Evolutionary conservation across 2,888 invertebrate genomes (phyloP), one percentile per base, ranked within the genome.

Genomic region (Himalopsyche kuldschensis): DNA sequence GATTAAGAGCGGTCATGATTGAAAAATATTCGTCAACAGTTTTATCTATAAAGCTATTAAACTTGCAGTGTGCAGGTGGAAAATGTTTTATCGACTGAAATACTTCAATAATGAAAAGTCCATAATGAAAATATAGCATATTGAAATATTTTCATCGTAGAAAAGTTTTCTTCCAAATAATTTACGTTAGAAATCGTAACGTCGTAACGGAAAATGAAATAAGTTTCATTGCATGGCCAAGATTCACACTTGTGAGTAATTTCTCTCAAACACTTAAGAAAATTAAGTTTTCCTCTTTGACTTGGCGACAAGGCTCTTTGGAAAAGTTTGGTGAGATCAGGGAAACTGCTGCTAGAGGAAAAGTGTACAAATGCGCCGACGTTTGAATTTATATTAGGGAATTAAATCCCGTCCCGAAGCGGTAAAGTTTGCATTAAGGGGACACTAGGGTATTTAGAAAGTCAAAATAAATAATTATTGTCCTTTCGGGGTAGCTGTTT

Each of bases 351-450:
- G 79, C 47, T 8, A 69, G 69, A 79, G 31, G 48, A 79, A 79
- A 79, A 79, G n/a, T 30, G 47, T 27, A 80, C 80, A 63, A 48
- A 80, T 80, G 80, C 80, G 63, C 35, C 63, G 55, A 63, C 30
- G 80, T 35, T 63, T 48, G 80, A 80, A 80, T 80, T 80, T 80
- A 80, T 80, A 80, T 80, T 31, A 63, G 35, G 32, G 63, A 80
- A 80, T 80, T 80, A 80, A 79, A 63, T 30, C 30, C 35, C 24
- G 76, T 4, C 76, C 41, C 20, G 32, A 76, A 76, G 41, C 76
- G 76, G 76, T 20, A 41, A 76, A 32, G 76, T 76, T 76, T 76
- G 32, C 27, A 76, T 69, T 30, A 27, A 69, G 69, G 69, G 69
- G 69, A 69, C 69, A 69, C 69, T n/a, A 11, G 69, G 69, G 69